These are phyloP conservation scores for Bombus balteatus DNA, from an alignment of 1,140 invertebrate species.

Conservation along the genomic window DNA sequence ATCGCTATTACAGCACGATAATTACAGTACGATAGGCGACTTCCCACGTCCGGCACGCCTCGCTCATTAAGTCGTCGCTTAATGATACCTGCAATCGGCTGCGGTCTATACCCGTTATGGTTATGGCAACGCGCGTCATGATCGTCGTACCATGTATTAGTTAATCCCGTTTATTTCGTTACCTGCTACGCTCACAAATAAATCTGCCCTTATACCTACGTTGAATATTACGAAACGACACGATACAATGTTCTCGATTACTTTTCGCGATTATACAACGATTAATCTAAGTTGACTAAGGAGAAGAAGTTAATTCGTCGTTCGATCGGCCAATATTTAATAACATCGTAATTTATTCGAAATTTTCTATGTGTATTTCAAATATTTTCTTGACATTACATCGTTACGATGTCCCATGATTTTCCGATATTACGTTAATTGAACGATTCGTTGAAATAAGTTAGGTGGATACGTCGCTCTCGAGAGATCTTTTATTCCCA, in stretches of 20 bases:
- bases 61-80: slow-evolving; percentile 76
- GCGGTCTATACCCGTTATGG: slow-evolving; percentile 35
- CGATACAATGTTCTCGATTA: background rate
- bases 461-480: no score
- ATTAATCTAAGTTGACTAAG: background rate
- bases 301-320: background rate
- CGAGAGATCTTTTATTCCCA: background rate
- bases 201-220: background rate
- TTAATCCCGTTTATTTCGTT: slow-evolving; percentile 45
- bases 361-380: background rate
- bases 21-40: slow-evolving; percentile 69
- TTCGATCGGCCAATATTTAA: background rate
- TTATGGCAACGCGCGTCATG: slow-evolving; percentile 44
- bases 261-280: background rate
- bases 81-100: slow-evolving; percentile 73
- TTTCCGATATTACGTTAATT: background rate
- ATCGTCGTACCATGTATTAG: slow-evolving; percentile 42
- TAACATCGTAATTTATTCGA: background rate
- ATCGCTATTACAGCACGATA: slow-evolving; percentile 70
- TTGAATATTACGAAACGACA: background rate
- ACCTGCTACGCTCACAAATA: no score
- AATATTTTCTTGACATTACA: background rate
- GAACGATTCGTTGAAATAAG: background rate
- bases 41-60: slow-evolving; percentile 75
- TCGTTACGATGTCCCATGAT: no score